Evolutionary conservation across 2,113 vertebrate species (phyloP), one percentile per base, ranked within the genome.

Genomic region (Junco hyemalis): DNA sequence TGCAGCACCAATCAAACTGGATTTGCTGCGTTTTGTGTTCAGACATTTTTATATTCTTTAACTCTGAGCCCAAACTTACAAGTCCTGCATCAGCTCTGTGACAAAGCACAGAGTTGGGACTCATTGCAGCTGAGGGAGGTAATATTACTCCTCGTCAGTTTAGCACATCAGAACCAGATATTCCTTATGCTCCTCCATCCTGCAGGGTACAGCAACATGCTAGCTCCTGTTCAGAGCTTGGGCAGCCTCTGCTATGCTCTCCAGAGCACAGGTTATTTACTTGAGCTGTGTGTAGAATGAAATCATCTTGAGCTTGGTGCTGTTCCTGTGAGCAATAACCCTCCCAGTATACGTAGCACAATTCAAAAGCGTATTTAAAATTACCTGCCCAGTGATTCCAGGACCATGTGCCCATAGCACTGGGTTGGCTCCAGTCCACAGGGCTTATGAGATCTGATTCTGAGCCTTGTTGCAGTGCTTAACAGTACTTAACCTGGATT

Each of bases 401-500:
- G 38, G 18, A 59, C 18, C 4, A 2, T 47, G n/a, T 70, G 28
- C 19, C 68, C 56, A 59, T 8, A 63, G 26, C 23, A 66, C 40
- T 66, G 54, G 33, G 35, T 50, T 86, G 47, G 60, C 72, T 92
- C 38, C 29, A 47, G 29, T 54, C 69, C 69, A 84, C 19, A 48
- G 13, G 38, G 29, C 21, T 89, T 91, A 84, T 8, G 31, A 78
- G 18, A 63, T 73, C 59, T 83, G 50, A 66, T 64, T 78, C 44
- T 84, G 42, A 89, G 81, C 44, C 56, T 89, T 63, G 51, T 38
- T 74, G 16, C 42, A 65, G 51, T 45, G 40, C 26, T 93, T 81
- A 94, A 65, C 14, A 63, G 44, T 56, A 74, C 21, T 89, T 87
- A 93, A 94, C 61, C 74, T 72, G 53, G 77, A 79, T 44, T 94